Percentiles rank a stretch among this genome's conserved stretches.
Conservation (phyloP, 2,888 invertebrate species). For the Malthinus flaveolus region DNA sequence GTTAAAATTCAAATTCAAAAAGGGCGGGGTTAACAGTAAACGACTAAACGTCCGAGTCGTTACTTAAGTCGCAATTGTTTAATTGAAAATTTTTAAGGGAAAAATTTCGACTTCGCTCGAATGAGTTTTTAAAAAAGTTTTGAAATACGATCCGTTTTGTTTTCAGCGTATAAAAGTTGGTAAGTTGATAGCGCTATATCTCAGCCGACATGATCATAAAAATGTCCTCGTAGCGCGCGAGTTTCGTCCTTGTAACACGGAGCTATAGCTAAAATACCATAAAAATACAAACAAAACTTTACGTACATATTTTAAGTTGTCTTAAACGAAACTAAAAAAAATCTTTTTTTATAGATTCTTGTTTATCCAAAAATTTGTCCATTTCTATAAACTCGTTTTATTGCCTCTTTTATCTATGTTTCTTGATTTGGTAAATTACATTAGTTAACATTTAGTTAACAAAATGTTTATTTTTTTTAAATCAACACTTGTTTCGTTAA, state of each 20-base stretch:
- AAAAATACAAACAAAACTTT: slow-evolving; percentile 7
- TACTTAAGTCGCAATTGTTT: too few relatives aligned
- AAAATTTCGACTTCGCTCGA: slow-evolving; percentile 50
- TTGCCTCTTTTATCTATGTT: background rate
- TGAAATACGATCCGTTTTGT: slow-evolving; percentile 56
- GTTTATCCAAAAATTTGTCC: background rate
- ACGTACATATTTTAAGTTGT: slow-evolving; percentile 1
- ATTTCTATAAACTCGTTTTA: background rate
- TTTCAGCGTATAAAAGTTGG: slow-evolving; percentile 55
- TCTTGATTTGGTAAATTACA: background rate
- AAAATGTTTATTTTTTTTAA: too few relatives aligned
- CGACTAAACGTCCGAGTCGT: too few relatives aligned
- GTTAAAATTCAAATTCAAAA: slow-evolving; percentile 19
- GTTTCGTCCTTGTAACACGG: slow-evolving; percentile 45
- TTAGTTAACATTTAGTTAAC: too few relatives aligned
- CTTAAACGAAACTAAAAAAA: background rate
- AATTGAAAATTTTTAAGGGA: too few relatives aligned
- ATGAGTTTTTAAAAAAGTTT: slow-evolving; percentile 40
- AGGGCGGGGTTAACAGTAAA: slow-evolving; percentile 1
- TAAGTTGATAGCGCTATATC: slow-evolving; percentile 57
- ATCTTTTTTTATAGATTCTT: background rate
- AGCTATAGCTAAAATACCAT: slow-evolving; percentile 42
- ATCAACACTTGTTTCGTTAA: too few relatives aligned
- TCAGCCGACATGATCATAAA: slow-evolving; percentile 55
- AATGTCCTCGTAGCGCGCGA: slow-evolving; percentile 51